Conservation (phyloP, 1,140 invertebrate genomes). For the Drosophila murphyi region DNA sequence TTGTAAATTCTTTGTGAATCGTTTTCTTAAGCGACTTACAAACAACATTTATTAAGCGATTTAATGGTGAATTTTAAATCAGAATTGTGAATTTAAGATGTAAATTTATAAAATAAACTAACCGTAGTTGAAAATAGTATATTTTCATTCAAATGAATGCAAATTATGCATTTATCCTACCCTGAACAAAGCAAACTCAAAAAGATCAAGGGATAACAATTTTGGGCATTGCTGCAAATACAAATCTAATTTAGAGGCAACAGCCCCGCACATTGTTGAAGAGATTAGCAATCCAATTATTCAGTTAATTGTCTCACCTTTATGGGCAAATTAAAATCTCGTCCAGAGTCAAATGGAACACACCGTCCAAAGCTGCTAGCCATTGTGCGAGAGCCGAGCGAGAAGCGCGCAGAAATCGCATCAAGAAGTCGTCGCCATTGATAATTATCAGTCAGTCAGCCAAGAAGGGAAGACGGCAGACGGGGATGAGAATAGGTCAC, state of each 20-base stretch:
- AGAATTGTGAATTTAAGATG: too few species aligned
- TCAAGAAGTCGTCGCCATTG: conserved; percentile 79
- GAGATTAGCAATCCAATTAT: conserved; percentile 78
- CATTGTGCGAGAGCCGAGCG: conserved; percentile 53
- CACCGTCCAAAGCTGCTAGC: conserved; percentile 18
- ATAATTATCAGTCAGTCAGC: conserved; percentile 59
- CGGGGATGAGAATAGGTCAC: conserved; percentile 13
- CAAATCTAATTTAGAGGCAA: conserved; percentile 33
- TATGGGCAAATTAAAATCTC: conserved; percentile 82
- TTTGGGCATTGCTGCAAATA: neutral
- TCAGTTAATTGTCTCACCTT: conserved; percentile 82
- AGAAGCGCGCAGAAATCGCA: conserved; percentile 70
- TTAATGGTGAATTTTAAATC: too few species aligned
- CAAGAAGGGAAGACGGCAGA: conserved; percentile 9
- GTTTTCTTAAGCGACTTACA: too few species aligned
- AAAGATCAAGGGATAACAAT: conserved; percentile 47
- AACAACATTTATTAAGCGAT: too few species aligned
- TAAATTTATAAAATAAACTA: too few species aligned
- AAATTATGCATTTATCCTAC: neutral
- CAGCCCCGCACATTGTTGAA: conserved; percentile 57
- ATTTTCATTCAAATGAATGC: neutral
- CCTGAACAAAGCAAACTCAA: conserved; percentile 35
- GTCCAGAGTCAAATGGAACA: conserved; percentile 71
- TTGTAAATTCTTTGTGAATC: too few species aligned
- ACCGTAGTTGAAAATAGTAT: neutral